A percentile compares a stretch with the other conserved stretches of the same genome.
Conservation (phyloP, 2,888 invertebrate species). For the Rotaria socialis region DNA sequence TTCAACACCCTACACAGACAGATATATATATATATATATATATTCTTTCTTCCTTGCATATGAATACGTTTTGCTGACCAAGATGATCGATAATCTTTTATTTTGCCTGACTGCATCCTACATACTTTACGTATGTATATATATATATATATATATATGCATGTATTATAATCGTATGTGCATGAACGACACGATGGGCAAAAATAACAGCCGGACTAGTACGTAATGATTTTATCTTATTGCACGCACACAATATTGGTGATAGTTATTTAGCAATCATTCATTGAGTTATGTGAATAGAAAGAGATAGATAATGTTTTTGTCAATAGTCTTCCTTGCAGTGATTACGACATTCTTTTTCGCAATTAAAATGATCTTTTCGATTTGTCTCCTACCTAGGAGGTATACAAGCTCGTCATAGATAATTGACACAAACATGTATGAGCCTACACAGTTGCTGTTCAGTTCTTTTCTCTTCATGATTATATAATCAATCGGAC, state of each 20-base stretch:
- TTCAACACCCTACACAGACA: not conserved
- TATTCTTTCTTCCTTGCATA: not conserved
- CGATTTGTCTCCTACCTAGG: not conserved
- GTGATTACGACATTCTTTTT: slow-evolving; percentile 3
- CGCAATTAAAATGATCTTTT: slow-evolving; percentile 18
- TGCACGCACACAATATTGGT: not conserved
- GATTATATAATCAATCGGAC: not conserved
- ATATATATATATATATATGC: too few relatives aligned
- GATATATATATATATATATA: not conserved
- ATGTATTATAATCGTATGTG: slow-evolving; percentile 1
- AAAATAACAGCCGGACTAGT: slow-evolving; percentile 20
- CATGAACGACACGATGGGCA: not conserved
- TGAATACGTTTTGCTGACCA: not conserved
- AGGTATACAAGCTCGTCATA: not conserved
- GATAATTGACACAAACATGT: not conserved
- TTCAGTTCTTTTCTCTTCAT: too few relatives aligned
- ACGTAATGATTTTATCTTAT: slow-evolving; percentile 17
- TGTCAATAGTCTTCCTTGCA: not conserved
- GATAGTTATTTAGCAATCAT: not conserved
- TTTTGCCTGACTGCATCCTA: slow-evolving; percentile 19
- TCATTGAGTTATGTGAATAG: not conserved
- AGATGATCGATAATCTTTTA: slow-evolving; percentile 23
- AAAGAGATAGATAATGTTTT: slow-evolving; percentile 5
- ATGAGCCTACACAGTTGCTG: not conserved
- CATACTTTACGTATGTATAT: not conserved